phyloP scores from a whole-genome alignment of 2,888 invertebrate genomes.

The Ichneumoninae sp. region DNA sequence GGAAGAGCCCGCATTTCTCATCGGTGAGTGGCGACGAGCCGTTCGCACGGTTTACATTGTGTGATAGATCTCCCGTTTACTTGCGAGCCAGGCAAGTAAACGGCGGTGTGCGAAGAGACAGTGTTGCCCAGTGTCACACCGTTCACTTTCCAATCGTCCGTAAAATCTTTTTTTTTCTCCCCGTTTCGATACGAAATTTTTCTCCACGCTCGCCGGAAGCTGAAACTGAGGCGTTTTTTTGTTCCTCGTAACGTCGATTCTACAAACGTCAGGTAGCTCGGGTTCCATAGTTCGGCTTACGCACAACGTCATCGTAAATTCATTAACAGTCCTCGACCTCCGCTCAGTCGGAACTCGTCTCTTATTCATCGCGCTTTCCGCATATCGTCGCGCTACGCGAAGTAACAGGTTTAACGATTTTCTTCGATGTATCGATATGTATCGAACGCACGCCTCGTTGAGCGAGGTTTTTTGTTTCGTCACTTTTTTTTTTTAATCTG shows the following conservation, averaged over 20 bases:
- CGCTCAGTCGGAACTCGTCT: slow-evolving; percentile 35
- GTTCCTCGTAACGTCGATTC: background rate
- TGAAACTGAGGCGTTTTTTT: background rate
- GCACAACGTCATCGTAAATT: slow-evolving; percentile 56
- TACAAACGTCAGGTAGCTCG: slow-evolving; percentile 34
- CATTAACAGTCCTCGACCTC: slow-evolving; percentile 61
- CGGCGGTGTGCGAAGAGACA: background rate
- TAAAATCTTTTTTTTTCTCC: background rate
- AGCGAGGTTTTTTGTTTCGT: background rate
- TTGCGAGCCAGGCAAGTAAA: background rate
- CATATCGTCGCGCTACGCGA: background rate
- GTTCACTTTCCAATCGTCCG: slow-evolving; percentile 23
- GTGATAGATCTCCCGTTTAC: background rate
- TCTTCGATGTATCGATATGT: background rate
- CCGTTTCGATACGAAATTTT: background rate
- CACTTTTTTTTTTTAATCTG: background rate
- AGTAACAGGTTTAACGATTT: slow-evolving; percentile 26
- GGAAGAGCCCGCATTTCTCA: slow-evolving; percentile 22
- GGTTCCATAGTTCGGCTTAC: slow-evolving; percentile 25
- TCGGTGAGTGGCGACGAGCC: slow-evolving; percentile 29
- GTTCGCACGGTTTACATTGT: slow-evolving; percentile 27
- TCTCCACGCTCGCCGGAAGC: slow-evolving; percentile 18
- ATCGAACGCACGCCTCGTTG: slow-evolving; percentile 25
- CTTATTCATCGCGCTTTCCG: slow-evolving; percentile 15
- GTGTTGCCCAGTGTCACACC: background rate